These are phyloP conservation scores for Pterostichus madidus DNA, from an alignment of 2,888 invertebrate species.

Conservation along the genomic window DNA sequence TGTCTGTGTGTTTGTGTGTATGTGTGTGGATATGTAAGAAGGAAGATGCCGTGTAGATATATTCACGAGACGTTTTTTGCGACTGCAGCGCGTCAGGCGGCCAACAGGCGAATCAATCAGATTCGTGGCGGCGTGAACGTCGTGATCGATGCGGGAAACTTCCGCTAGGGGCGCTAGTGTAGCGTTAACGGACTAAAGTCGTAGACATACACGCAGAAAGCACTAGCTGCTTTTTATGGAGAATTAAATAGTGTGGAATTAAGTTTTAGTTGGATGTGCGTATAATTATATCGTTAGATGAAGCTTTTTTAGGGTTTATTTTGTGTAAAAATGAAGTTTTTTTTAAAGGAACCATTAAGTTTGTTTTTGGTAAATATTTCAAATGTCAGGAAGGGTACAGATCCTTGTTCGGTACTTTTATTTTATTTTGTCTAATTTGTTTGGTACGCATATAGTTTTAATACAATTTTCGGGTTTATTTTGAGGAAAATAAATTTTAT, in stretches of 20 bases:
- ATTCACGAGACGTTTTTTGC: conserved; percentile 42
- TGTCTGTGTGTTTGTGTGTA: background rate
- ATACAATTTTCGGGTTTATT: no score
- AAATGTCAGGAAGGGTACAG: conserved; percentile 1
- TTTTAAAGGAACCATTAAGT: conserved; percentile 1
- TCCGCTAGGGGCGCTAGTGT: conserved; percentile 37
- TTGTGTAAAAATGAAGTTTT: background rate
- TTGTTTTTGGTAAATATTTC: conserved; percentile 1
- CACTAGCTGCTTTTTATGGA: conserved; percentile 19
- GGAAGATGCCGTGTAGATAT: conserved; percentile 41
- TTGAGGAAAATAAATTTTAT: no score
- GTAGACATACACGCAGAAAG: background rate
- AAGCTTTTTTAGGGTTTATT: conserved; percentile 11
- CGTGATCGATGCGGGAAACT: conserved; percentile 38
- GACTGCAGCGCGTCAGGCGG: conserved; percentile 47
- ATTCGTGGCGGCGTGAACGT: conserved; percentile 23
- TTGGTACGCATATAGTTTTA: background rate
- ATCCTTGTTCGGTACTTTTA: background rate
- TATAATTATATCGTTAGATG: conserved; percentile 49
- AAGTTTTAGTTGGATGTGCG: conserved; percentile 27
- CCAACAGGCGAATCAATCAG: conserved; percentile 54
- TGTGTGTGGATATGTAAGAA: conserved; percentile 18
- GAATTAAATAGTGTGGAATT: conserved; percentile 48
- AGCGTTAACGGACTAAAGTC: background rate
- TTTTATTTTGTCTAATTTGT: background rate